Base-by-base conservation (phyloP, 2,888 invertebrate species). In the Hirtodrosophila cameraria region DNA sequence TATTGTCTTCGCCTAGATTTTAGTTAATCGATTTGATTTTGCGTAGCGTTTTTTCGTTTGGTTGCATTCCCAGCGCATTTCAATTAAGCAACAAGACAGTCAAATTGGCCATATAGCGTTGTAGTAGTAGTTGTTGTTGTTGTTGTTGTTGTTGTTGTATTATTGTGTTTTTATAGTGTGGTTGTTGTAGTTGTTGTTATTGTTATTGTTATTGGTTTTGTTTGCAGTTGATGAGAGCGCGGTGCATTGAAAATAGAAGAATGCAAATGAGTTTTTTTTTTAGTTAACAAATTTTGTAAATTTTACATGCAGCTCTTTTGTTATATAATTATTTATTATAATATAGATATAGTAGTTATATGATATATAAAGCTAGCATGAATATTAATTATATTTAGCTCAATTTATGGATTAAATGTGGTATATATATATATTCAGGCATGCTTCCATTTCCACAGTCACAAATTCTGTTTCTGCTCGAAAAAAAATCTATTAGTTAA, bases 1-100 rank as follows among this genome's bases (percentile, higher is more conserved):
- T 95, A 55, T 96, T 95, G 90, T 97, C 97, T 93, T 97, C 97
- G 89, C 96, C 97, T 97, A 85, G 72, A 73, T 70, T 68, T 75
- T 76, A 49, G 18, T 64, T 35, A 41, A 57, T 58, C 43, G 68
- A 55, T 68, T 68, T n/a, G n/a, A n/a, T 54, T 54, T 60, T 63
- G 73, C 53, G 64, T 72, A 75, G 66, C 65, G 7, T 3, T 20
- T 20, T 20, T 20, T 20, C 18, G 39, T 78, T 63, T 82, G 58
- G 57, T 55, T 62, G 66, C 82, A 86, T 82, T 82, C 82, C 82
- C 82, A 78, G 73, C 41, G 82, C 85, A 81, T 67, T 77, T 85
- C 66, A 71, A 42, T 74, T 62, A 79, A 80, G 80, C 80, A 66
- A n/a, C 80, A 80, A 80, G 80, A 86, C 80, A 82, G 80, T 82